Percentiles rank a stretch among this genome's conserved stretches.
Evolutionary conservation across 1,140 invertebrate genomes (phyloP).

Genomic region (Sipha flava): DNA sequence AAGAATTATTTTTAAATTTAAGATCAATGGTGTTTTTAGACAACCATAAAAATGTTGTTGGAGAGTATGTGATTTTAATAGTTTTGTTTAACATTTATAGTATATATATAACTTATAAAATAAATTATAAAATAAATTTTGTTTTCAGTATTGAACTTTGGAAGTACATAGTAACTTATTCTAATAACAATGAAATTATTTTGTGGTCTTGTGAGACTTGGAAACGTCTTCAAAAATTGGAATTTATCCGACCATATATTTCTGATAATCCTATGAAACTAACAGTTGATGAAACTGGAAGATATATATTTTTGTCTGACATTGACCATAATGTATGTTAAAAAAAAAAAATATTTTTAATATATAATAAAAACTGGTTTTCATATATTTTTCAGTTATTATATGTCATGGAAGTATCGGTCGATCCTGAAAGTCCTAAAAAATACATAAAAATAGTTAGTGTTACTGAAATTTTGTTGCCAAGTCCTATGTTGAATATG

Average conservation of each 20-base stretch:
- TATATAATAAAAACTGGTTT: background rate
- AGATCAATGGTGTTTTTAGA: constrained; percentile 85
- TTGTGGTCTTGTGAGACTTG: constrained; percentile 91
- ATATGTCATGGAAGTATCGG: constrained; percentile 18
- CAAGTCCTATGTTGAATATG: constrained; percentile 20
- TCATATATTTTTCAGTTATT: constrained; percentile 13
- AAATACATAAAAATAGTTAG: background rate
- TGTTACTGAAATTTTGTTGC: constrained; percentile 12
- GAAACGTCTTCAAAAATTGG: constrained; percentile 81
- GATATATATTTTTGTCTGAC: constrained; percentile 76
- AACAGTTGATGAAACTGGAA: constrained; percentile 68
- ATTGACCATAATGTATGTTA: constrained; percentile 54
- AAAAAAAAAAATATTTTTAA: background rate
- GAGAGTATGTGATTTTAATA: constrained; percentile 66
- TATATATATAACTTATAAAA: too few species aligned
- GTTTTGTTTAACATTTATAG: too few species aligned
- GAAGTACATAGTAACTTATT: constrained; percentile 87
- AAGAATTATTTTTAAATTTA: constrained; percentile 66
- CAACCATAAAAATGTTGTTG: constrained; percentile 70
- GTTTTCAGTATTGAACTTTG: constrained; percentile 70
- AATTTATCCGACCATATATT: constrained; percentile 50
- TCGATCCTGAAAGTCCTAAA: background rate
- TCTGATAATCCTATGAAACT: constrained; percentile 57
- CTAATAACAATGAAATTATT: constrained; percentile 82
- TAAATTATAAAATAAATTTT: too few species aligned